These are phyloP conservation scores for Anthophora plumipes DNA, from an alignment of 2,888 invertebrate genomes.

Conservation along the genomic window DNA sequence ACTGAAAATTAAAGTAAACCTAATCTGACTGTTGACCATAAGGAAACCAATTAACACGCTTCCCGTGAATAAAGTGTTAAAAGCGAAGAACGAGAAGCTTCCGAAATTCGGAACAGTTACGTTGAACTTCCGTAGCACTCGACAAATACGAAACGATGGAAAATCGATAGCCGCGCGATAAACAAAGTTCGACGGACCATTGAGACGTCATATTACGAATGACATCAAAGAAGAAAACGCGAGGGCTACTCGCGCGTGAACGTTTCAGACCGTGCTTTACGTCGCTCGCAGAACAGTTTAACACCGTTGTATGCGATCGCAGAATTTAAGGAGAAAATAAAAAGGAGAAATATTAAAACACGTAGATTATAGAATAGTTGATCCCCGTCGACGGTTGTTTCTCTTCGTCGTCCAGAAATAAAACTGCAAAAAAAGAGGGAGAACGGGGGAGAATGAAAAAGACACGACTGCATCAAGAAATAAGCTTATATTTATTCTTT, in stretches of 20 bases:
- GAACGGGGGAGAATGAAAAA: constrained; percentile 16
- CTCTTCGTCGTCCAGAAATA: not conserved
- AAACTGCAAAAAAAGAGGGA: not conserved
- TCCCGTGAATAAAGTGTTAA: no score
- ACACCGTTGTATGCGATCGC: constrained; percentile 21
- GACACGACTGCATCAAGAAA: constrained; percentile 1
- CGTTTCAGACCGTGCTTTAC: constrained; percentile 24
- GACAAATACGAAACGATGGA: not conserved
- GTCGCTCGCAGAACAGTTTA: constrained; percentile 24
- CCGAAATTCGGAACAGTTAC: no score
- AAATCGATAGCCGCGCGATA: constrained; percentile 1
- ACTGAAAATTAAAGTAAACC: no score
- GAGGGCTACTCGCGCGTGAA: constrained; percentile 23
- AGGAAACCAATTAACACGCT: no score
- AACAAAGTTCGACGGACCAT: not conserved
- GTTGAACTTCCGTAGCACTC: no score
- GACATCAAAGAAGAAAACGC: not conserved
- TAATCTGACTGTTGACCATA: no score
- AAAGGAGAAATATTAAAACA: constrained; percentile 37
- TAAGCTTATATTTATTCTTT: constrained; percentile 44
- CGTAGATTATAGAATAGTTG: not conserved
- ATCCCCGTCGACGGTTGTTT: not conserved
- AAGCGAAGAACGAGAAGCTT: no score
- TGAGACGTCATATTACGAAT: not conserved
- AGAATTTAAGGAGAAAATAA: constrained; percentile 33